Base-by-base conservation (phyloP, 2,797 vertebrate genomes). In the Rhinoraja longicauda region DNA sequence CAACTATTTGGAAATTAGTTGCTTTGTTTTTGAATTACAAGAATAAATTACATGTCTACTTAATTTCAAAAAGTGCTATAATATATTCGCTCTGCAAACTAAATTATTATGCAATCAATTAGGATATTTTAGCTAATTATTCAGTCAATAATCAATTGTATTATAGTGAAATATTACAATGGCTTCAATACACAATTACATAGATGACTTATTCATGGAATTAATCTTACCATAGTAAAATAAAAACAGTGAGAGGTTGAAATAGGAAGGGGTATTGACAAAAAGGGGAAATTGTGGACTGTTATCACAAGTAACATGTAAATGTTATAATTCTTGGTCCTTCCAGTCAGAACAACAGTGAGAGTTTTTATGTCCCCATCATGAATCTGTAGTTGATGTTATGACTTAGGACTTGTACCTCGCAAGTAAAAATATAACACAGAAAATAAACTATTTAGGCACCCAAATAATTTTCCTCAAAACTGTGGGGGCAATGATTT, bases 21-120 rank as follows among this genome's bases (percentile, higher is more conserved):
- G 96, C 96, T 97, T 97, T 96, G 96, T 96, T 96, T 97, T 96
- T 96, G 95, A 95, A 96, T 96, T 95, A 96, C 70, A 75, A 53
- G 39, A 88, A 57, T 90, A 92, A 92, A 92, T 92, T 73, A 73
- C 15, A 75, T 92, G 24, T 73, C 70, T 75, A n/a, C 72, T 75
- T 92, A 39, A 92, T 75, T 92, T 75, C 70, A 75, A 92, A 75
- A 45, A 75, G 53, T 53, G 39, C 15, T 29, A 53, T 53, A 53
- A 39, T 73, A 53, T 57, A 92, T 73, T 92, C 24, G 70, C 92
- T 92, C 15, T 75, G 70, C 70, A 73, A 57, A 92, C 90, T 17
- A 92, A 57, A 75, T 92, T 57, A 17, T 92, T 53, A 75, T 39
- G 36, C 1, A 57, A 75, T 73, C 70, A 91, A 91, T 92, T 73